phyloP scores from a whole-genome alignment of 2,797 vertebrate genomes.

The Acomys russatus region DNA sequence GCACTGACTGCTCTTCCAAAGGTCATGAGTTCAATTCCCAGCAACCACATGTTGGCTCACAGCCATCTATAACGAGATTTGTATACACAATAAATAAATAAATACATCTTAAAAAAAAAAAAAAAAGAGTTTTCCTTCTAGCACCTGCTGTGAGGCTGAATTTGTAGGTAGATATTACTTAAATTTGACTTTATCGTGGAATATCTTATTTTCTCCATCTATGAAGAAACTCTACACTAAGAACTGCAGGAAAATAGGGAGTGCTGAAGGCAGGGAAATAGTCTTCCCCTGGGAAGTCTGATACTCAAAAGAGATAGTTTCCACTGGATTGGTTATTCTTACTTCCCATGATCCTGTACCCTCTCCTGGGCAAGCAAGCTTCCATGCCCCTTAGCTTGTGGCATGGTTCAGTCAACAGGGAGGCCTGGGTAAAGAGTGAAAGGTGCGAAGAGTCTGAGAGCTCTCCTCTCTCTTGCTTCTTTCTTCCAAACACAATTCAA shows the following conservation, averaged over 20 bases:
- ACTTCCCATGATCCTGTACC: not conserved
- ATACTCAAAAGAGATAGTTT: not conserved
- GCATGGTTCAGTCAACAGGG: not conserved
- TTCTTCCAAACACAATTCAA: not conserved
- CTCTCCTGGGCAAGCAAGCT: not conserved
- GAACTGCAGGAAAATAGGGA: not conserved
- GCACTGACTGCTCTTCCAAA: too few relatives aligned
- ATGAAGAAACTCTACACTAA: not conserved
- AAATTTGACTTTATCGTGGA: not conserved
- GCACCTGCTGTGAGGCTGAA: too few relatives aligned
- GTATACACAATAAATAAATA: too few relatives aligned
- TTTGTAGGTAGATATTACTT: too few relatives aligned
- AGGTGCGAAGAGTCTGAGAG: not conserved
- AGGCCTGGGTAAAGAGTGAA: not conserved
- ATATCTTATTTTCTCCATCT: not conserved
- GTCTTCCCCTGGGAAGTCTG: not conserved
- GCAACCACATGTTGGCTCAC: too few relatives aligned
- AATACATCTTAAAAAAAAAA: too few relatives aligned
- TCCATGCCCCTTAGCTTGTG: not conserved
- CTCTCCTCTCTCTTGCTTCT: slow-evolving; percentile 12
- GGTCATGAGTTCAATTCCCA: too few relatives aligned
- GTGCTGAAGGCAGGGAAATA: not conserved
- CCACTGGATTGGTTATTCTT: not conserved
- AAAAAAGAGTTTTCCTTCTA: too few relatives aligned
- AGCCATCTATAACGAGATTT: too few relatives aligned